A percentile compares a stretch with the other conserved stretches of the same genome.
phyloP scores from a whole-genome alignment of 2,888 invertebrate species.

The Spodoptera exigua region DNA sequence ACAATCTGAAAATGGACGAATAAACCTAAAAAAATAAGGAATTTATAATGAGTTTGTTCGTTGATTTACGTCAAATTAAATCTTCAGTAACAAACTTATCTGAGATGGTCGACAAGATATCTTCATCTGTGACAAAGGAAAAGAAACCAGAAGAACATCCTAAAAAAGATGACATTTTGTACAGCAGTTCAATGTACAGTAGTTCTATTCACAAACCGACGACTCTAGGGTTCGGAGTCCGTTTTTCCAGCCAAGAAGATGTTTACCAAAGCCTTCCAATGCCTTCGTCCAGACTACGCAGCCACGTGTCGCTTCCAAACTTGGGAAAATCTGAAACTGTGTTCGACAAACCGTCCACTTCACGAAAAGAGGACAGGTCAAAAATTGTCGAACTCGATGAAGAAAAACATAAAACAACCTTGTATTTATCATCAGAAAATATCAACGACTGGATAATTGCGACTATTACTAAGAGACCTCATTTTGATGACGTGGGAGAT shows the following conservation, averaged over 20 bases:
- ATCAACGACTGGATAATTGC: conserved; percentile 83
- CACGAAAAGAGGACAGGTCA: conserved; percentile 67
- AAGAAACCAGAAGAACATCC: conserved; percentile 67
- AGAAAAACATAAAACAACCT: conserved; percentile 67
- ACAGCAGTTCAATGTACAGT: conserved; percentile 76
- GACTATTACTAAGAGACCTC: conserved; percentile 80
- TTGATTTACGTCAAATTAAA: conserved; percentile 85
- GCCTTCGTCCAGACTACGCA: conserved; percentile 83
- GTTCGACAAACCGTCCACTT: conserved; percentile 71
- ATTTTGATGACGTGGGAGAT: conserved; percentile 82
- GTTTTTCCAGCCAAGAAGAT: conserved; percentile 86
- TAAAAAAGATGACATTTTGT: conserved; percentile 72
- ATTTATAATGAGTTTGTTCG: conserved; percentile 83
- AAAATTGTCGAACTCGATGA: conserved; percentile 83
- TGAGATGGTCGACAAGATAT: conserved; percentile 86
- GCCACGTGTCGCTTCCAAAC: conserved; percentile 86
- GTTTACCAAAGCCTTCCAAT: conserved; percentile 83
- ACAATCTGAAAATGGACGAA: conserved; percentile 54
- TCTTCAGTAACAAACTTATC: conserved; percentile 85
- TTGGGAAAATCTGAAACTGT: conserved; percentile 77
- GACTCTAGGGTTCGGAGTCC: conserved; percentile 82
- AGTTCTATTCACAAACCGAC: conserved; percentile 82
- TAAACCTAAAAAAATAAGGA: conserved; percentile 8
- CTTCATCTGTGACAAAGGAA: conserved; percentile 74
- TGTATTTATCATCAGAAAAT: conserved; percentile 78